Evolutionary conservation across 1,140 invertebrate species (phyloP), one percentile per base, ranked within the genome.

Genomic region (Goniozus legneri): DNA sequence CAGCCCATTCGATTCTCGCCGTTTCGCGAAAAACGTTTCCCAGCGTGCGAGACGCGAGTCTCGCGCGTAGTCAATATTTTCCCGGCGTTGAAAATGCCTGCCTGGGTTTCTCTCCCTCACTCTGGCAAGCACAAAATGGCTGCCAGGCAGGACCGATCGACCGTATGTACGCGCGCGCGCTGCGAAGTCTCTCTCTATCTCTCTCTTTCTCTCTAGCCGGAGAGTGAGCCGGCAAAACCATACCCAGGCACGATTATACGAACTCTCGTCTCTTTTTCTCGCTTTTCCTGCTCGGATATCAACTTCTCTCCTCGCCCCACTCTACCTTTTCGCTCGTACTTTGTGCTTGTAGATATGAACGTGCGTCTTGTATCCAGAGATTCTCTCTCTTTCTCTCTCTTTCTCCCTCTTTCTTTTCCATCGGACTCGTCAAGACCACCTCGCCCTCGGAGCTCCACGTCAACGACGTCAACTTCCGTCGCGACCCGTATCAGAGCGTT

Each of bases 51-150:
- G n/a, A n/a, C n/a, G n/a, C n/a, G n/a, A n/a, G n/a, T n/a, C n/a
- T n/a, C n/a, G 24, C 4, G 24, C 24, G 10, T 4, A 4, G 24
- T 50, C 67, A 67, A 65, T 67, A 67, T 65, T 68, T 69, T 69
- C 54, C 58, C 67, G 54, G 58, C 54, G 38, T n/a, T n/a, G n/a
- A n/a, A n/a, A n/a, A n/a, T n/a, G n/a, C n/a, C n/a, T n/a, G n/a
- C 50, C 55, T 57, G 59, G 60, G 62, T 63, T 58, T 54, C 56
- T 54, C 54, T 43, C 54, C 54, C 50, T 45, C 59, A 52, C n/a
- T n/a, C 62, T 55, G 47, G 54, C 59, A 47, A 62, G 52, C 63
- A 64, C 69, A 72, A 72, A 69, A 72, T 72, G 69, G 69, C 67
- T 64, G 65, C 63, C 62, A 50, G n/a, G 47, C 54, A 54, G 54